These are phyloP conservation scores for Nematolebias whitei DNA, from an alignment of 2,113 vertebrate species.

Conservation along the genomic window DNA sequence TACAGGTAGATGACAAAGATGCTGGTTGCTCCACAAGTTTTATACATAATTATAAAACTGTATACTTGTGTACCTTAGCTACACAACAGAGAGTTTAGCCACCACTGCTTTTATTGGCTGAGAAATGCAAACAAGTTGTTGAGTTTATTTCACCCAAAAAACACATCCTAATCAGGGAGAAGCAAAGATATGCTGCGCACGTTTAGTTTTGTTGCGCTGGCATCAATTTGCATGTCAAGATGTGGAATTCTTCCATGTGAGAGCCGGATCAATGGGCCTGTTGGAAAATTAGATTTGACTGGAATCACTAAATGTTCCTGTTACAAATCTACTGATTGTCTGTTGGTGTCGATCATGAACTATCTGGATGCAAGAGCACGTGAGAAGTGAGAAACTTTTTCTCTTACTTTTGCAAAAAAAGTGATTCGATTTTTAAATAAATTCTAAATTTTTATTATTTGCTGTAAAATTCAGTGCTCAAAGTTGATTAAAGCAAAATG, in stretches of 20 bases:
- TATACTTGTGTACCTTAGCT: neutral
- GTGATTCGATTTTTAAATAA: no score
- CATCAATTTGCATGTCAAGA: neutral
- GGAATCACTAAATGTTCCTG: neutral
- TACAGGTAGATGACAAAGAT: neutral
- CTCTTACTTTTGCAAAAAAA: no score
- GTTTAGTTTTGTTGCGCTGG: neutral
- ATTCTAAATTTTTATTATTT: no score
- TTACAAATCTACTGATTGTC: neutral
- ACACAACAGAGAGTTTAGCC: neutral
- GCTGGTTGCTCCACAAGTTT: neutral
- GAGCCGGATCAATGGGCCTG: neutral
- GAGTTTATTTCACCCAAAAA: neutral
- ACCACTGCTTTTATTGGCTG: neutral
- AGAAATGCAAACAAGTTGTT: neutral
- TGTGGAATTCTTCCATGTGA: neutral
- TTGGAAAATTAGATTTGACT: neutral
- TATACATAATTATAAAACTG: slow-evolving; percentile 26
- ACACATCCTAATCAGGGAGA: neutral
- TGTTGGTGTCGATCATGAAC: neutral
- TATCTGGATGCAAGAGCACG: no score
- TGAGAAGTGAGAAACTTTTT: no score
- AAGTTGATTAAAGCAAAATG: no score
- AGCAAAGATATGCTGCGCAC: neutral
- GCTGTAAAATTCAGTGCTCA: no score